Percentiles rank a stretch among this genome's conserved stretches.
These are phyloP conservation scores for Garra rufa DNA, from an alignment of 2,113 vertebrate genomes.

Conservation along the genomic window DNA sequence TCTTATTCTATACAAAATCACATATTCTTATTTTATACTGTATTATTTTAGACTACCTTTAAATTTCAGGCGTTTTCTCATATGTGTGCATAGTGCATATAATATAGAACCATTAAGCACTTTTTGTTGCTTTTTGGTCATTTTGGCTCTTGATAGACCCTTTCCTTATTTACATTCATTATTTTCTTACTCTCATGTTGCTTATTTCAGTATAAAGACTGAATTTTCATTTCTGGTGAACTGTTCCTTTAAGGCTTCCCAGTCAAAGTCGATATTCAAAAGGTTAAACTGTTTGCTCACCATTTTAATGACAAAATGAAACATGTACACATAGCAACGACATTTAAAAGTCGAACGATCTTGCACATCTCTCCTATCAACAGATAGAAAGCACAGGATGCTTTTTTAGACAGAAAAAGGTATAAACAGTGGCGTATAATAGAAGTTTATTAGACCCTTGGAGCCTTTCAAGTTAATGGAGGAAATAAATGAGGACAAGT, in stretches of 20 bases:
- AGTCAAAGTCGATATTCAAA: background rate
- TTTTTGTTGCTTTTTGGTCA: background rate
- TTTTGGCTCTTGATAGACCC: background rate
- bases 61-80: no score
- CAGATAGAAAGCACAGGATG: background rate
- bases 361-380: background rate
- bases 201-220: background rate
- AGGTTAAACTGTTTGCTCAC: background rate
- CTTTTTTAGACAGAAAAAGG: background rate
- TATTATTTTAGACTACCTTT: no score
- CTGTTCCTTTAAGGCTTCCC: background rate
- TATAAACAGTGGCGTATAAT: background rate
- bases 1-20: no score
- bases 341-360: no score
- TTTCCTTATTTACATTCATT: background rate
- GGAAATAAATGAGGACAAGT: slow-evolving; percentile 53
- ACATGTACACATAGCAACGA: background rate
- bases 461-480: slow-evolving; percentile 30
- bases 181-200: background rate
- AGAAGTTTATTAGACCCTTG: slow-evolving; percentile 6
- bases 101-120: no score
- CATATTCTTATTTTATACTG: no score
- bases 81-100: no score
- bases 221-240: background rate
- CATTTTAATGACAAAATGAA: slow-evolving; percentile 1